Conservation (phyloP, 2,113 vertebrate species). For the Axis porcinus region DNA sequence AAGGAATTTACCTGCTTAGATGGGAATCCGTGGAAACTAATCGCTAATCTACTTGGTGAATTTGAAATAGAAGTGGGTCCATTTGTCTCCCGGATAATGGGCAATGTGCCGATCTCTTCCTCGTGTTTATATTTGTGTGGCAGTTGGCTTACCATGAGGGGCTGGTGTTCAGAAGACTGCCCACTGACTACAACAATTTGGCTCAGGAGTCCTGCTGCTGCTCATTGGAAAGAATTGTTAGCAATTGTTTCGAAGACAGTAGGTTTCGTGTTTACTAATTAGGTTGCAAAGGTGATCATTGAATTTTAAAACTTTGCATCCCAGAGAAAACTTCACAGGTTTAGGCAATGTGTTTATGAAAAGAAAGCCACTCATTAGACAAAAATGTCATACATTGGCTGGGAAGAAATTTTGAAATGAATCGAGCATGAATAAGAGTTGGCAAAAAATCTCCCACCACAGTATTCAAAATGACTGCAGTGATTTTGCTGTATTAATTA, state of each 20-base stretch:
- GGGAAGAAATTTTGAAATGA: constrained; percentile 52
- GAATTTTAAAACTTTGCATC: constrained; percentile 61
- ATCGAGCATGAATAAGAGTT: constrained; percentile 44
- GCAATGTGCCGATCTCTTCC: background rate
- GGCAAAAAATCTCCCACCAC: constrained; percentile 63
- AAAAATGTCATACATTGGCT: constrained; percentile 17
- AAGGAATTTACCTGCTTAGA: constrained; percentile 32
- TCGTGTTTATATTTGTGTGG: constrained; percentile 33
- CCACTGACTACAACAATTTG: background rate
- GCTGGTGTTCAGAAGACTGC: constrained; percentile 8
- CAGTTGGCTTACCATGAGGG: constrained; percentile 37
- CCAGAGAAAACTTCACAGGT: constrained; percentile 38
- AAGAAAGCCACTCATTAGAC: background rate
- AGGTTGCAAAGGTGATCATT: constrained; percentile 44
- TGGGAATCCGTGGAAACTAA: background rate
- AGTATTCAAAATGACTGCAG: constrained; percentile 77
- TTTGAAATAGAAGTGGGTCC: constrained; percentile 3
- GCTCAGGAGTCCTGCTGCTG: background rate
- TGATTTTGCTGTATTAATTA: constrained; percentile 77
- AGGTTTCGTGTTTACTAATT: constrained; percentile 45
- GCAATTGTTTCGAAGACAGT: background rate
- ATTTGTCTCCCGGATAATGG: constrained; percentile 30
- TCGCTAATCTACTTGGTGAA: background rate
- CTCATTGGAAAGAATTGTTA: constrained; percentile 24
- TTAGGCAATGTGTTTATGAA: background rate